These are phyloP conservation scores for Urocolius indicus DNA, from an alignment of 2,113 vertebrate species.

Conservation along the genomic window DNA sequence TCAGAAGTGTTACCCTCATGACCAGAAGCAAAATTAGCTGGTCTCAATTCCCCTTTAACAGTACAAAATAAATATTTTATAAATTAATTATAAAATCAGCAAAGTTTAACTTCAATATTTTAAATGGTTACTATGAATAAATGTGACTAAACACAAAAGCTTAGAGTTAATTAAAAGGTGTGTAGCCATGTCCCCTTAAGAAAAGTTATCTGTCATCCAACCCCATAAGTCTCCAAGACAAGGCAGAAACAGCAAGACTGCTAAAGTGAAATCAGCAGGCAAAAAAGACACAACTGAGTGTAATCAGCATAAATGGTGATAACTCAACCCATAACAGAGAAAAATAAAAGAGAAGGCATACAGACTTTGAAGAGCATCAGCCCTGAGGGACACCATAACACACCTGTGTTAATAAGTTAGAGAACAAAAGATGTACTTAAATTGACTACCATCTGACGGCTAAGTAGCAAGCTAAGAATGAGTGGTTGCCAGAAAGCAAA, in stretches of 20 bases:
- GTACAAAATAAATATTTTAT: not conserved
- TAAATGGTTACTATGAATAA: not conserved
- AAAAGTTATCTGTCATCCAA: constrained; percentile 48
- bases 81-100: not conserved
- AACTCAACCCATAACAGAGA: constrained; percentile 55
- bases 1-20: not conserved
- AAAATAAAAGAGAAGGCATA: constrained; percentile 33
- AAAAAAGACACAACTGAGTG: constrained; percentile 52
- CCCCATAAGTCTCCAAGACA: constrained; percentile 52
- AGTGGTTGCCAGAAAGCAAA: not conserved
- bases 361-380: constrained; percentile 9
- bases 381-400: constrained; percentile 59
- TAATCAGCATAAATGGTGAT: constrained; percentile 54
- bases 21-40: not conserved
- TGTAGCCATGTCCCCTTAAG: constrained; percentile 16
- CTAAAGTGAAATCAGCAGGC: constrained; percentile 61
- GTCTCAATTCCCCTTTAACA: not conserved
- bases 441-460: constrained; percentile 19
- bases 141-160: not conserved
- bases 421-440: constrained; percentile 41
- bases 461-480: not conserved
- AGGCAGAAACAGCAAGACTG: constrained; percentile 63
- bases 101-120: not conserved
- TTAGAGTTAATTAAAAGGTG: constrained; percentile 53
- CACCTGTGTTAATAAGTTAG: constrained; percentile 60